Base-by-base conservation (phyloP, 2,888 invertebrate species). In the Epistrophe grossulariae region DNA sequence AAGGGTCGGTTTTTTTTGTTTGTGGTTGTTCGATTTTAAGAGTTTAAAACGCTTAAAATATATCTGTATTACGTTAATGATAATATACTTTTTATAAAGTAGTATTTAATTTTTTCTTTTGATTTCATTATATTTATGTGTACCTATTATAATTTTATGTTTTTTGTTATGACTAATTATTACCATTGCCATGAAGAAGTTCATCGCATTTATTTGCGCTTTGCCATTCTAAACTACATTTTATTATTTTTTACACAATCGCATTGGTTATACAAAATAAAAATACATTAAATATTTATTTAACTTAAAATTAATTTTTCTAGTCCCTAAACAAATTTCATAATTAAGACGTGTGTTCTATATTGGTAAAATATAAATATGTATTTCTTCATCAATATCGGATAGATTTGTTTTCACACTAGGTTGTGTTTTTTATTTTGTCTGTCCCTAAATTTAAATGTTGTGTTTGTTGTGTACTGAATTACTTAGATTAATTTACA, bases 261-360 rank as follows among this genome's bases (percentile, higher is more conserved):
- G 28, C 15, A 11, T 19, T 71, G 71, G 52, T 66, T 59, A 83
- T 83, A 79, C 74, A 76, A 83, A 79, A 83, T 40, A 15, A 40
- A 83, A 83, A 60, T 52, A 50, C 68, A 43, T 62, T 64, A 73
- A 70, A 24, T 74, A 64, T 70, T 70, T 78, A 59, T 71, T 68
- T 72, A 66, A 76, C 57, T 68, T 40, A 57, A 38, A 1, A 28
- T 83, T 82, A 60, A 83, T 57, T 83, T 59, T 73, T 73, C 68
- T 74, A 78, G 68, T 85, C 73, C 84, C 84, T 85, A 85, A 77
- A 77, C 50, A 71, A 80, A 43, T 62, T 78, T 57, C 50, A 66
- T 78, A 24, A 45, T 81, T 35, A 45, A 70, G 74, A 77, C 66
- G 8, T 84, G 72, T 66, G 68, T 17, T 73, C 17, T 78, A 43